Evolutionary conservation across 2,888 invertebrate species (phyloP), one percentile per base, ranked within the genome.

Genomic region (Pteria penguin): DNA sequence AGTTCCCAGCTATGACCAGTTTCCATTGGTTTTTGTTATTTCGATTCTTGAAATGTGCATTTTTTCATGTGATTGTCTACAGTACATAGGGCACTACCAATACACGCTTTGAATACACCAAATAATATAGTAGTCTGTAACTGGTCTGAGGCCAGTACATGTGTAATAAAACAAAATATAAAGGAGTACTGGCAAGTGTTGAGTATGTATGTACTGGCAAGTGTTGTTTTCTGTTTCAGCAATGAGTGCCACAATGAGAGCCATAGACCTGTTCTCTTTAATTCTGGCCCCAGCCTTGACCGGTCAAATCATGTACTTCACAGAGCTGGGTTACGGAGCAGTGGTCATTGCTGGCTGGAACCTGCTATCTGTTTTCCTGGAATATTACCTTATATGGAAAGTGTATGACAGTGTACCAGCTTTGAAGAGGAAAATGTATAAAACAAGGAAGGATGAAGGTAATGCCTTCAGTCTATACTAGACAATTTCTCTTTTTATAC

Each of bases 281-380:
- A 90, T 93, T 33, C 73, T 94, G 26, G 92, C 93, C 1, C 94
- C 94, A 0, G 87, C 93, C n/a, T 86, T 91, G 18, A 93, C 93
- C 2, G 93, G 93, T 27, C 90, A 92, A 76, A 87, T 94, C n/a
- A 93, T 93, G 91, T 87, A 90, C 2, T 88, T 78, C 58, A 82
- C 83, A 4, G 86, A 85, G 0, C 66, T 83, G 26, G 76, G 86
- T 32, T 77, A 85, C 33, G 89, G 90, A 8, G 91, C 92, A 14
- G 75, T 92, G 4, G 86, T 91, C 72, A 90, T 93, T 60, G 91
- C 90, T 2, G 86, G 76, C 11, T 93, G 93, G 94, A 94, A 94
- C 83, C 67, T 93, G 8, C 75, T 92, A 26, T 93, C 93, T 1
- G 92, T 93, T 62, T 82, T 91, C 65, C 78, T 92, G 11, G 94